These are phyloP conservation scores for Cettia cetti DNA, from an alignment of 2,113 vertebrate species.

Conservation along the genomic window DNA sequence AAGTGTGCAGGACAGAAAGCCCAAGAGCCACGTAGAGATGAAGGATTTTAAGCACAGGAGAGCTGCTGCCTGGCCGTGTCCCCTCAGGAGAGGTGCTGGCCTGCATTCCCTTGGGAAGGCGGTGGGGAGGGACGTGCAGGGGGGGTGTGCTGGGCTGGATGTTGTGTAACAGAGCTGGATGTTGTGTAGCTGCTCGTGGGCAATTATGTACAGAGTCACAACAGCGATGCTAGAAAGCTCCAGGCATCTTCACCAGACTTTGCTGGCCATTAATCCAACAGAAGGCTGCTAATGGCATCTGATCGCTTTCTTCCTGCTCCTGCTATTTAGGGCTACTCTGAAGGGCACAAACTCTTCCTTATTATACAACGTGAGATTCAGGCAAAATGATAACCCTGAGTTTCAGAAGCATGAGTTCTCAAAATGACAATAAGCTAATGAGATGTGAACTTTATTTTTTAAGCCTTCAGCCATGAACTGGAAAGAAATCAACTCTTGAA, in stretches of 20 bases:
- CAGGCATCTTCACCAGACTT: not conserved
- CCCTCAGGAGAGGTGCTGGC: not conserved
- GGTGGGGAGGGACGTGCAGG: rapidly evolving
- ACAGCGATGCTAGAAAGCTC: not conserved
- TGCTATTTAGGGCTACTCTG: not conserved
- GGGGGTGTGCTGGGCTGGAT: not conserved
- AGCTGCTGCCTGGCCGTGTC: not conserved
- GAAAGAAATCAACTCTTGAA: not conserved
- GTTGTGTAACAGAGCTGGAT: not conserved
- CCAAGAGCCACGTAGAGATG: not conserved
- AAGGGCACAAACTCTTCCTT: not conserved
- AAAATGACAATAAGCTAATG: not conserved
- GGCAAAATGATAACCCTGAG: not conserved
- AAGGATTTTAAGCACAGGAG: not conserved
- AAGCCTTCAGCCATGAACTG: not conserved
- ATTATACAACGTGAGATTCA: not conserved
- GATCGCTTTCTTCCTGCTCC: not conserved
- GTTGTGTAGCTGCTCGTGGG: not conserved
- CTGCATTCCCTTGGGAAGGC: not conserved
- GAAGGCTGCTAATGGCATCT: slow-evolving; percentile 30
- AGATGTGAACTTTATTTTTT: not conserved
- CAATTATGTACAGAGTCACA: not conserved
- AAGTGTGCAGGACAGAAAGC: not conserved
- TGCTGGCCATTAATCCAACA: slow-evolving; percentile 18
- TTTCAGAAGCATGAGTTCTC: not conserved